A percentile compares a stretch with the other conserved stretches of the same genome.
These are phyloP conservation scores for Eonycteris spelaea DNA, from an alignment of 2,113 vertebrate genomes.

Conservation along the genomic window DNA sequence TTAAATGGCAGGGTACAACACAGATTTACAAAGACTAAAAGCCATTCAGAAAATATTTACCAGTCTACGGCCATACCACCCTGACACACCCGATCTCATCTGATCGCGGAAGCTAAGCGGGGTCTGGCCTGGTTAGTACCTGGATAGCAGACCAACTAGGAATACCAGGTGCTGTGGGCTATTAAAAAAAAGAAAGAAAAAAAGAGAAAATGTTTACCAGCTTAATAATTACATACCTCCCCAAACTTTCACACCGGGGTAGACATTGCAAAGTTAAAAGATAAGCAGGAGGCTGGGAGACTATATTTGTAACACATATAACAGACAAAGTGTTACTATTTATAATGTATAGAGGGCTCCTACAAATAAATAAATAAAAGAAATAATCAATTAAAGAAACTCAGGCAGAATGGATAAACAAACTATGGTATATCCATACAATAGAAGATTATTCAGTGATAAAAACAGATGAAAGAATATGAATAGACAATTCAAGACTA, in stretches of 20 bases:
- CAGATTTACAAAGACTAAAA: background rate
- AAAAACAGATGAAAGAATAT: background rate
- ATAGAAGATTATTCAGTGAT: background rate
- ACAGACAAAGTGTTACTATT: background rate
- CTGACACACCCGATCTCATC: too few relatives aligned
- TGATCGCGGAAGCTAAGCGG: too few relatives aligned
- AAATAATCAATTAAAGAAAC: background rate
- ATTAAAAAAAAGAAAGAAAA: too few relatives aligned
- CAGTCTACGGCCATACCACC: background rate
- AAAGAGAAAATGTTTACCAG: too few relatives aligned
- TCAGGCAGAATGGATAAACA: background rate
- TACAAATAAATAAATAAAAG: background rate
- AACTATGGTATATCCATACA: background rate
- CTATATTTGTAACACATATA: background rate
- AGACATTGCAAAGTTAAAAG: background rate
- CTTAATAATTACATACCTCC: too few relatives aligned
- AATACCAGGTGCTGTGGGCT: too few relatives aligned
- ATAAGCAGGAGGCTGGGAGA: background rate
- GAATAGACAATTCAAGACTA: background rate
- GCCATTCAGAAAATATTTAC: background rate
- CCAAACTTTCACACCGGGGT: background rate
- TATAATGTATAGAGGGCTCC: background rate
- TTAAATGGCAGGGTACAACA: background rate
- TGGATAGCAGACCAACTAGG: too few relatives aligned
- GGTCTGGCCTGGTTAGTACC: too few relatives aligned